phyloP scores from a whole-genome alignment of 2,888 invertebrate species.

The Zygogramma bicolorata region DNA sequence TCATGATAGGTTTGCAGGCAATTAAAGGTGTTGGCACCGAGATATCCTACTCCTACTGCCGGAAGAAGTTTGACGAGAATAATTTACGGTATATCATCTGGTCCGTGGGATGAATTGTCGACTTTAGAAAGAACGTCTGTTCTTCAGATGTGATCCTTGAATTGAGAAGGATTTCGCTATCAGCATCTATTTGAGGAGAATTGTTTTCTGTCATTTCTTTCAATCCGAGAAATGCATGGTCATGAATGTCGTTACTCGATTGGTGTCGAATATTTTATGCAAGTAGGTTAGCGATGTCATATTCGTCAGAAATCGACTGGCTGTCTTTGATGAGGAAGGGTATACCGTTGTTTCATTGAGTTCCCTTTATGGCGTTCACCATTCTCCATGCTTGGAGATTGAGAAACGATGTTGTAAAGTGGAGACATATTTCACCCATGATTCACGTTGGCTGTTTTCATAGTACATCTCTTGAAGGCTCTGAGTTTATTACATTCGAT shows the following conservation, averaged over 20 bases:
- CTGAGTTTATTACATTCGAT: background rate
- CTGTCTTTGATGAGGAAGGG: background rate
- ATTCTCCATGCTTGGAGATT: background rate
- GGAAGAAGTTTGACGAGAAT: too few species aligned
- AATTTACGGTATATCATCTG: too few species aligned
- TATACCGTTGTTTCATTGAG: background rate
- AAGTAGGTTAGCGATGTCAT: background rate
- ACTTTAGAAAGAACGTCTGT: too few species aligned
- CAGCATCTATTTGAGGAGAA: too few species aligned
- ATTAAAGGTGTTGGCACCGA: too few species aligned
- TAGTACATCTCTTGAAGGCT: background rate
- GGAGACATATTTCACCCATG: background rate
- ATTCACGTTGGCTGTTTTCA: background rate
- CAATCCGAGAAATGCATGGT: background rate
- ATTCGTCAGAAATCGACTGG: background rate
- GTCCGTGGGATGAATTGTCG: too few species aligned
- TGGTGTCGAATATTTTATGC: background rate
- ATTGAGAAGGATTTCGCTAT: too few species aligned
- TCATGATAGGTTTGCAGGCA: too few species aligned
- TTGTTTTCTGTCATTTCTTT: too few species aligned
- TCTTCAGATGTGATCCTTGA: too few species aligned
- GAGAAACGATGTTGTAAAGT: background rate
- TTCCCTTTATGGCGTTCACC: background rate
- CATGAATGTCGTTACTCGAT: background rate
- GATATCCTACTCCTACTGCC: too few species aligned